Conservation (phyloP, 2,113 vertebrate species). For the Ceyx margarethae region DNA sequence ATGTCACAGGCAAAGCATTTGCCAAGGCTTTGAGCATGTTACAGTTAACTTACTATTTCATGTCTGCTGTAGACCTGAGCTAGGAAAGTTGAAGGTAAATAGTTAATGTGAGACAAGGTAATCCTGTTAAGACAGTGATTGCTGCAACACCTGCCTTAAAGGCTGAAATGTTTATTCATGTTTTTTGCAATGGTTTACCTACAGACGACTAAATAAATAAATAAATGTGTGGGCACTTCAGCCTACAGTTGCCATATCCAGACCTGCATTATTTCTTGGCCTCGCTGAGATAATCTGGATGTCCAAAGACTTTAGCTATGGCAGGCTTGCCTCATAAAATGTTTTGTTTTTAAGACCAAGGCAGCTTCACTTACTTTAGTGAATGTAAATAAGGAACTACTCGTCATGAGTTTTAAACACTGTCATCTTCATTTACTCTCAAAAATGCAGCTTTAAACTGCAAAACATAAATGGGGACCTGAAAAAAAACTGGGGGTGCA, state of each 20-base stretch:
- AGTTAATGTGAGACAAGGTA: neutral
- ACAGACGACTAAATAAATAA: neutral
- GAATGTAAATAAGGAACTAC: neutral
- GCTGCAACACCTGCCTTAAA: neutral
- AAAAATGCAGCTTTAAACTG: neutral
- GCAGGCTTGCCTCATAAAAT: neutral
- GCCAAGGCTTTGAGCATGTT: conserved; percentile 18
- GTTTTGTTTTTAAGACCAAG: neutral
- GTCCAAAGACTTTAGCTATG: neutral
- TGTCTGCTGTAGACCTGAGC: neutral
- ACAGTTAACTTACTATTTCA: conserved; percentile 41
- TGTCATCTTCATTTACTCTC: neutral
- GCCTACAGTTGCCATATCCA: neutral
- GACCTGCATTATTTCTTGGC: neutral
- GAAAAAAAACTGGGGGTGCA: neutral
- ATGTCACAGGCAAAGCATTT: conserved; percentile 9
- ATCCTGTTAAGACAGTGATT: neutral
- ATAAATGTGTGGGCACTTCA: neutral
- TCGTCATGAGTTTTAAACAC: neutral
- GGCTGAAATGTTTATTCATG: neutral
- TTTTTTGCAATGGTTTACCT: neutral
- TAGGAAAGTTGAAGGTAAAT: neutral
- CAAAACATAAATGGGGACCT: neutral
- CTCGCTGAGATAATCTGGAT: neutral
- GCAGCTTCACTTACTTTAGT: neutral